Conservation (phyloP, 37 sponge, comb jelly and placozoan species). For the Ianthella basta region DNA sequence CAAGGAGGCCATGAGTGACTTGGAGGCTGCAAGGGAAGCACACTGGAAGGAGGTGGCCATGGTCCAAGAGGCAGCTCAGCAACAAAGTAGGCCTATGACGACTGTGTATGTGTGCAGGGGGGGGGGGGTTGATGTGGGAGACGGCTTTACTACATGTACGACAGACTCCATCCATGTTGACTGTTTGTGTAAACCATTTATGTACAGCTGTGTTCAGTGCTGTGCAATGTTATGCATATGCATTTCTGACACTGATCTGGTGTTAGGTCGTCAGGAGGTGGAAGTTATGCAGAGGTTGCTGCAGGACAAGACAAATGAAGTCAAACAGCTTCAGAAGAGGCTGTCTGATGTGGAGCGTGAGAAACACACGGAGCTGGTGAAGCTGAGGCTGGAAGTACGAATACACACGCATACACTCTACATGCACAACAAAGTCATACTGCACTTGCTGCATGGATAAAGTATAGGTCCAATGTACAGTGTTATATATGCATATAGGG, state of each 20-base stretch:
- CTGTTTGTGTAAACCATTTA: not conserved
- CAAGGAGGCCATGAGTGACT: constrained; percentile 55
- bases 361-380: constrained; percentile 74
- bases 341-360: constrained; percentile 66
- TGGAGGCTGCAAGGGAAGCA: constrained; percentile 60
- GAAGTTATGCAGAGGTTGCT: constrained; percentile 46
- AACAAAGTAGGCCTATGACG: constrained; percentile 37
- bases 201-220: not conserved
- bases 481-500: not conserved
- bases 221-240: not conserved
- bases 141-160: too few species aligned
- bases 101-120: too few species aligned
- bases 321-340: constrained; percentile 60
- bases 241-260: not conserved
- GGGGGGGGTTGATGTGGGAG: too few species aligned
- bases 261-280: constrained; percentile 47
- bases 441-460: not conserved
- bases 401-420: not conserved
- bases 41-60: constrained; percentile 64
- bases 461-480: not conserved
- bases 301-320: constrained; percentile 63
- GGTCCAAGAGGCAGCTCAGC: constrained; percentile 24
- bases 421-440: not conserved
- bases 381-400: constrained; percentile 77
- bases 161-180: not conserved